Percentiles rank a stretch among this genome's conserved stretches.
Conservation (phyloP, 1,140 invertebrate species). For the Leptinotarsa lineolata region DNA sequence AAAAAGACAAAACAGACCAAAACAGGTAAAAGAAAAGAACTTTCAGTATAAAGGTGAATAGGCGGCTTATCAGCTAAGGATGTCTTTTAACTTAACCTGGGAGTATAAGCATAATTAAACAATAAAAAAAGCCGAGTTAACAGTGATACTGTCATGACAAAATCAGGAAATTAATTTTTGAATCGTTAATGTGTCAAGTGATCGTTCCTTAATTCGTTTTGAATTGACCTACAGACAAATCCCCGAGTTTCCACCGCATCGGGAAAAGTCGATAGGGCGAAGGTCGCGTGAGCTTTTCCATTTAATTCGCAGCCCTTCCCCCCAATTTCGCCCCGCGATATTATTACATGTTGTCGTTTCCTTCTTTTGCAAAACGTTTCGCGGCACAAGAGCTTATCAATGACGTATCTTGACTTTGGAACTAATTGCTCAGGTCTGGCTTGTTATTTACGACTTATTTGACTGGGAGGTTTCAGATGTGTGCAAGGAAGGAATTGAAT, state of each 20-base stretch:
- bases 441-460: background rate
- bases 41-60: no score
- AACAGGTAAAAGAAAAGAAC: no score
- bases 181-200: no score
- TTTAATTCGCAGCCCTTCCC: conserved; percentile 14
- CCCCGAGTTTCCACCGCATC: background rate
- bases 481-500: no score
- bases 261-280: conserved; percentile 3
- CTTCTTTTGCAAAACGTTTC: background rate
- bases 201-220: conserved; percentile 32
- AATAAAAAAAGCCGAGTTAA: no score
- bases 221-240: conserved; percentile 29
- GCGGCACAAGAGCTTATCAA: conserved; percentile 3
- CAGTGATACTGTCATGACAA: no score
- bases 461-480: background rate
- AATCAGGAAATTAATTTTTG: no score
- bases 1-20: no score
- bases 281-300: conserved; percentile 14
- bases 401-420: background rate
- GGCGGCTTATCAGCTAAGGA: no score
- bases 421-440: background rate
- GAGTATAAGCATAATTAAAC: no score
- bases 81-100: no score
- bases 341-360: conserved; percentile 6
- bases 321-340: background rate